Percentiles rank a stretch among this genome's conserved stretches.
These are phyloP conservation scores for Drosophila arawakana DNA, from an alignment of 1,140 invertebrate genomes.

Conservation along the genomic window DNA sequence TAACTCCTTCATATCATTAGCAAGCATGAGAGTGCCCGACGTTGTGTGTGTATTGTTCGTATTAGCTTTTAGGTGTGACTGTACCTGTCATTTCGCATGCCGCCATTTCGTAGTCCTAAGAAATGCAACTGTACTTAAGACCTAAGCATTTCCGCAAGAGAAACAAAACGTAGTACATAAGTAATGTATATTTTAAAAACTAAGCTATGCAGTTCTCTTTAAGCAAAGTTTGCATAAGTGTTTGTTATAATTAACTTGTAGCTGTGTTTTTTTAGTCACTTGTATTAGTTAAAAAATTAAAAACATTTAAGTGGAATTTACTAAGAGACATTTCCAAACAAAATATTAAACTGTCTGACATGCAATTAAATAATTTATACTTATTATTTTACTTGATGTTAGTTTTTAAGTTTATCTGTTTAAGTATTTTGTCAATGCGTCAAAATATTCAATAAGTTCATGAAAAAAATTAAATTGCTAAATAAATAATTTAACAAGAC, in stretches of 20 bases:
- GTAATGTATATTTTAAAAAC: slow-evolving; percentile 26
- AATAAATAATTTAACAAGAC: slow-evolving; percentile 32
- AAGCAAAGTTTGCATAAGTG: slow-evolving; percentile 21
- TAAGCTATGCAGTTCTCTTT: slow-evolving; percentile 9
- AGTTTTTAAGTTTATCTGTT: slow-evolving; percentile 9
- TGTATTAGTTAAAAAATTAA: slow-evolving; percentile 19
- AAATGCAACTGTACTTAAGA: slow-evolving; percentile 38
- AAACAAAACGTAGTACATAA: slow-evolving; percentile 5
- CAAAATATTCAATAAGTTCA: slow-evolving; percentile 15
- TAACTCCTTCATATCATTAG: slow-evolving; percentile 50
- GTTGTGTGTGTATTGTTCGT: slow-evolving; percentile 16
- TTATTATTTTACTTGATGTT: slow-evolving; percentile 21
- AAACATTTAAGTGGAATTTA: slow-evolving; percentile 12
- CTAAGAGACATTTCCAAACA: slow-evolving; percentile 6
- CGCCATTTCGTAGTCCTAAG: slow-evolving; percentile 25
- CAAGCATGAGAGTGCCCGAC: neutral
- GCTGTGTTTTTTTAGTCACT: slow-evolving; percentile 59
- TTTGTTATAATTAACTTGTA: slow-evolving; percentile 34
- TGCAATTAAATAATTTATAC: slow-evolving; percentile 7
- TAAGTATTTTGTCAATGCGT: slow-evolving; percentile 30
- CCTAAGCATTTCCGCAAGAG: slow-evolving; percentile 19
- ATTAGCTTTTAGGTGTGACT: slow-evolving; percentile 28
- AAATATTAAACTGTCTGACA: slow-evolving; percentile 13
- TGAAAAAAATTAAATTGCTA: slow-evolving; percentile 23
- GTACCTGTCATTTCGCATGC: slow-evolving; percentile 42